These are phyloP conservation scores for Leguminivora glycinivorella DNA, from an alignment of 1,140 invertebrate species.

Conservation along the genomic window DNA sequence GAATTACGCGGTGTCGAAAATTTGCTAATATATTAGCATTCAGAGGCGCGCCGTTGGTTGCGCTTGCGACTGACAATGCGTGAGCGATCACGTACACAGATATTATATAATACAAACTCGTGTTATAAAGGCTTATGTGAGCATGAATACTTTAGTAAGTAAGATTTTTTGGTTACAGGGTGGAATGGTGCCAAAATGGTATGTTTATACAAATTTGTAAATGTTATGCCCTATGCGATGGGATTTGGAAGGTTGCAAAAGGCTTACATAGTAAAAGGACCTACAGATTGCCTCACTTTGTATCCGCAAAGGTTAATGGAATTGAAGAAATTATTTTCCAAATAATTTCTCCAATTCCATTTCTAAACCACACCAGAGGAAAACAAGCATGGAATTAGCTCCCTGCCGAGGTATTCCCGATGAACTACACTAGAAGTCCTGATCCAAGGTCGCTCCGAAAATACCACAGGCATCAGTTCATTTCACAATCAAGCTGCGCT, in stretches of 20 bases:
- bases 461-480: too few species aligned
- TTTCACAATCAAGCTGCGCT: too few species aligned
- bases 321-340: too few species aligned
- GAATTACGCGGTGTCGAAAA: background rate
- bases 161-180: background rate
- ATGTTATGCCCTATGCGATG: background rate
- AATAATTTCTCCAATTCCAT: too few species aligned
- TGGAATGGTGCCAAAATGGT: background rate
- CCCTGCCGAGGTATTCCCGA: too few species aligned
- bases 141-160: background rate
- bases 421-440: too few species aligned
- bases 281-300: background rate
- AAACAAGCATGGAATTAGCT: too few species aligned
- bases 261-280: background rate
- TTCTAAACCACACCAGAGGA: too few species aligned
- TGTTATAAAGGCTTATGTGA: background rate
- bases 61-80: background rate
- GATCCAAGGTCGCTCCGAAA: too few species aligned
- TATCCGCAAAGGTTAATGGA: background rate
- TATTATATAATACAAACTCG: background rate
- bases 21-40: background rate
- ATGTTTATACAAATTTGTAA: slow-evolving; percentile 20
- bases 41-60: background rate
- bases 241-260: background rate
- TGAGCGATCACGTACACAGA: slow-evolving; percentile 26